A percentile compares a stretch with the other conserved stretches of the same genome.
phyloP scores from a whole-genome alignment of 2,113 vertebrate genomes.

The Elaphurus davidianus region DNA sequence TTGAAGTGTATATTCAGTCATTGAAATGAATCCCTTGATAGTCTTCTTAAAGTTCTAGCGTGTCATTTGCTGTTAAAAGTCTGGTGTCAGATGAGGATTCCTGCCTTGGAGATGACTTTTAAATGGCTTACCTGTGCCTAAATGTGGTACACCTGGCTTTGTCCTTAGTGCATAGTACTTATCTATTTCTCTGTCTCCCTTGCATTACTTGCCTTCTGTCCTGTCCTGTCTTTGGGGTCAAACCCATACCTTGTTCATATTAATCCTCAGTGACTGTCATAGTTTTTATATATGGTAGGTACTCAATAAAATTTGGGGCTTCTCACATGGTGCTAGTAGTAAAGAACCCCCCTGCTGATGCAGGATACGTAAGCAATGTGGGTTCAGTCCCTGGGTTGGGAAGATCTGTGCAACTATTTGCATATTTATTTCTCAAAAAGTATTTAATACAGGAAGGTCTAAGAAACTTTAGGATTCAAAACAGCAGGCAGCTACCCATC shows the following conservation, averaged over 20 bases:
- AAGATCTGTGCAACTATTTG: background rate
- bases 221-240: background rate
- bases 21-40: background rate
- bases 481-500: background rate
- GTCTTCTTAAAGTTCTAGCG: background rate
- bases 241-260: background rate
- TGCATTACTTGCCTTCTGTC: background rate
- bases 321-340: background rate
- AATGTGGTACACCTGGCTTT: background rate
- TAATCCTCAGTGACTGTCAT: background rate
- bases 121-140: background rate
- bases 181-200: background rate
- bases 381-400: background rate
- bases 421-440: background rate
- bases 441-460: background rate
- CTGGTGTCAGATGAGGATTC: background rate
- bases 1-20: background rate
- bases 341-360: background rate
- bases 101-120: background rate
- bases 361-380: background rate
- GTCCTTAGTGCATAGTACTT: background rate
- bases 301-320: background rate
- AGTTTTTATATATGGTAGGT: background rate
- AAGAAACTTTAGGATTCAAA: constrained; percentile 21
- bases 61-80: background rate